These are phyloP conservation scores for Teleopsis dalmanni DNA, from an alignment of 1,140 invertebrate genomes.

Conservation along the genomic window DNA sequence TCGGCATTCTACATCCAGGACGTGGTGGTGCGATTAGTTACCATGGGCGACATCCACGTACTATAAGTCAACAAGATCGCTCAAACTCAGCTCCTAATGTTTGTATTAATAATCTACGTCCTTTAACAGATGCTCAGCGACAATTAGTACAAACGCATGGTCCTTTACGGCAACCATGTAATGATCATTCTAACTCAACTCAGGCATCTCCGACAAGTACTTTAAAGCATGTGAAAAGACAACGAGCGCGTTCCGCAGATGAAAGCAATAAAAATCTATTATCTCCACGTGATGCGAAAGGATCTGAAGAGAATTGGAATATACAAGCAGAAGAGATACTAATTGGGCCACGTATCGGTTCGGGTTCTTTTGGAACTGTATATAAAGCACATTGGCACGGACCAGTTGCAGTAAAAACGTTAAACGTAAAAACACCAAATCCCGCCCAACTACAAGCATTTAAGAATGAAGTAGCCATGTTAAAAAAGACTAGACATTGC, in stretches of 20 bases:
- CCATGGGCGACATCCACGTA: constrained; percentile 56
- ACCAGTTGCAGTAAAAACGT: constrained; percentile 92
- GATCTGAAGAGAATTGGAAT: constrained; percentile 88
- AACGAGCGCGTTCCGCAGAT: constrained; percentile 83
- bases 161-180: constrained; percentile 40
- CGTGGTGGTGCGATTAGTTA: constrained; percentile 40
- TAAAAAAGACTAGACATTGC: constrained; percentile 88
- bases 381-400: constrained; percentile 98
- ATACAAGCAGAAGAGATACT: constrained; percentile 72
- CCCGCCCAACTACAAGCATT: constrained; percentile 93
- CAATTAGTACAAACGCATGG: constrained; percentile 35
- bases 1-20: constrained; percentile 56
- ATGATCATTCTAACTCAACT: constrained; percentile 57
- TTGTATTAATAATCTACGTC: constrained; percentile 75
- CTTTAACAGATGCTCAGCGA: constrained; percentile 49
- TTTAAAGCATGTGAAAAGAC: constrained; percentile 56
- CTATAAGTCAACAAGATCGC: constrained; percentile 76
- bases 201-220: constrained; percentile 77
- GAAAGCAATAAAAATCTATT: constrained; percentile 80
- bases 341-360: constrained; percentile 85
- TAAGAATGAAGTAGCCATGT: constrained; percentile 97
- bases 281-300: constrained; percentile 61
- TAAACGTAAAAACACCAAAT: constrained; percentile 96
- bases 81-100: constrained; percentile 94
- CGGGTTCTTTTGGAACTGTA: constrained; percentile 97